phyloP scores from a whole-genome alignment of 2,113 vertebrate species.

The Marmota monax region DNA sequence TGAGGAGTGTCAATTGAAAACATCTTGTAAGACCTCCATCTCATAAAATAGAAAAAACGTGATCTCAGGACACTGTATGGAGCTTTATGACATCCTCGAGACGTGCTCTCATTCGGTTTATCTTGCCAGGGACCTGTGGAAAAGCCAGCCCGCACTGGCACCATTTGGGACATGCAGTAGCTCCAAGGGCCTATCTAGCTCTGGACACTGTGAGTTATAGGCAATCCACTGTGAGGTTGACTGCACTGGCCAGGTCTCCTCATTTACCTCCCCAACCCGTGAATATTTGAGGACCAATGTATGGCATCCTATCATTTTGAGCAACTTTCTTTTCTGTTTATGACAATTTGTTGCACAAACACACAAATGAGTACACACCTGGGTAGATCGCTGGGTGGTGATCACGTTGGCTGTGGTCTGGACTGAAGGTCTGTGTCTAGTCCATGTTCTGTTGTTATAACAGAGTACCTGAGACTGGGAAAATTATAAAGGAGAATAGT shows the following conservation, averaged over 20 bases:
- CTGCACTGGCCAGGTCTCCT: background rate
- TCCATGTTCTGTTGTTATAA: background rate
- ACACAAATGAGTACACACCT: background rate
- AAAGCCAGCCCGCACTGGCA: accelerated
- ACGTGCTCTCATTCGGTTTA: accelerated
- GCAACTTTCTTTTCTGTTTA: accelerated
- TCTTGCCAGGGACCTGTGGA: background rate
- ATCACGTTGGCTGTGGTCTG: accelerated
- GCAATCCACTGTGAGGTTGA: accelerated
- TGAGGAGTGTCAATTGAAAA: background rate
- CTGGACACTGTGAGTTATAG: accelerated
- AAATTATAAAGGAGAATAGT: background rate
- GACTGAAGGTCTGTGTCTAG: background rate
- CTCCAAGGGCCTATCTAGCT: background rate
- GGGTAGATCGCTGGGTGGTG: accelerated
- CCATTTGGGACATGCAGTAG: background rate
- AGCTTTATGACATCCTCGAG: accelerated
- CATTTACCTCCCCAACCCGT: accelerated
- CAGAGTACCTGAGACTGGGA: background rate
- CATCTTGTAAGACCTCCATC: accelerated
- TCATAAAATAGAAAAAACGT: background rate
- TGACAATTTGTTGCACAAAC: accelerated
- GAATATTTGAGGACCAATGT: accelerated
- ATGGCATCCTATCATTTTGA: accelerated
- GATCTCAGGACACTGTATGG: too few species aligned